These are phyloP conservation scores for Trypoxylus dichotomus DNA, from an alignment of 1,140 invertebrate genomes.

Conservation along the genomic window DNA sequence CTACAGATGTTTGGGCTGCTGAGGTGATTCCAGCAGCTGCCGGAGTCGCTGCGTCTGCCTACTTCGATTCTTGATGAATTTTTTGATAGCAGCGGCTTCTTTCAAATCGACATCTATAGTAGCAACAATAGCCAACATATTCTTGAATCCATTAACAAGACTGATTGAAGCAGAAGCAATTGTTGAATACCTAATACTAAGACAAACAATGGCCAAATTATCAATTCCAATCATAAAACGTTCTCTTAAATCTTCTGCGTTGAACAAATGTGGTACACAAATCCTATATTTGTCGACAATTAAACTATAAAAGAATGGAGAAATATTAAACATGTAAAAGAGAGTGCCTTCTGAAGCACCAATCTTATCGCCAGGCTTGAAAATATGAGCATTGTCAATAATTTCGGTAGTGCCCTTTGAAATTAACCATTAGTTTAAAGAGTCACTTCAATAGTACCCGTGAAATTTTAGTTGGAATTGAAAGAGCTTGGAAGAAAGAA, in stretches of 20 bases:
- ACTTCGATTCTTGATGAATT: conserved; percentile 88
- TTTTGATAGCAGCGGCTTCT: conserved; percentile 90
- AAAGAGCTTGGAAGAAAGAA: conserved; percentile 99
- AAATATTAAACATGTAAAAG: conserved; percentile 99
- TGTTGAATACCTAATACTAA: conserved; percentile 94
- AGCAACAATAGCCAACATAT: conserved; percentile 93
- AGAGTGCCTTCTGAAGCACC: conserved; percentile 98
- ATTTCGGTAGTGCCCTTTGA: conserved; percentile 99
- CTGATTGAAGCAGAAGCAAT: conserved; percentile 95
- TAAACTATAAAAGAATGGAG: conserved; percentile 98
- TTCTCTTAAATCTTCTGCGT: conserved; percentile 88
- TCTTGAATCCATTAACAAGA: conserved; percentile 97
- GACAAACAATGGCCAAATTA: conserved; percentile 92
- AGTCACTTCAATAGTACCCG: too few relatives aligned
- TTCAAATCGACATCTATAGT: conserved; percentile 94
- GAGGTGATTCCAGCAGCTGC: conserved; percentile 63
- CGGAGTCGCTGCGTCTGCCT: conserved; percentile 68
- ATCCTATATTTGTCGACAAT: conserved; percentile 96
- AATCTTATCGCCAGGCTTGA: conserved; percentile 97
- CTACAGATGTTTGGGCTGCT: conserved; percentile 61
- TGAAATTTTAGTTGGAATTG: conserved; percentile 99
- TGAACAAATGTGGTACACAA: conserved; percentile 97
- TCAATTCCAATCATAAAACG: conserved; percentile 92
- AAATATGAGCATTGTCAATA: conserved; percentile 94
- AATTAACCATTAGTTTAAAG: too few relatives aligned